Evolutionary conservation across 1,140 invertebrate species (phyloP).

Genomic region (Patella vulgata): DNA sequence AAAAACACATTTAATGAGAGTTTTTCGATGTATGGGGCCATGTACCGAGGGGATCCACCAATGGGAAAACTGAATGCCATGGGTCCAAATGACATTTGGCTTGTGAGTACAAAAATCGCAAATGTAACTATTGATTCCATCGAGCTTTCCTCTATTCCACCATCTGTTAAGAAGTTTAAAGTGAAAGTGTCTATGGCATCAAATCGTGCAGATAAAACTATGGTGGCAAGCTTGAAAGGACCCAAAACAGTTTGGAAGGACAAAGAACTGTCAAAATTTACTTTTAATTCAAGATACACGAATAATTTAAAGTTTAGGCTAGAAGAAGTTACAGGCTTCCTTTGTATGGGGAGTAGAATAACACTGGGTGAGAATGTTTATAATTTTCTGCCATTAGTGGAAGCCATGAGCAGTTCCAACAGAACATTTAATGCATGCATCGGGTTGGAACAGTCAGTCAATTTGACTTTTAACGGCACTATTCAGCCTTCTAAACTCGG

Average conservation of each 20-base stretch:
- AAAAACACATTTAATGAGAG: constrained; percentile 48
- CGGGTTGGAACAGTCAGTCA: neutral
- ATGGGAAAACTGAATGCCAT: constrained; percentile 38
- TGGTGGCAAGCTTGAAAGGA: constrained; percentile 32
- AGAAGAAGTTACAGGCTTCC: constrained; percentile 29
- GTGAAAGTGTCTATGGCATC: constrained; percentile 39
- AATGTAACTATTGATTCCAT: constrained; percentile 46
- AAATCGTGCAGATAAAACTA: constrained; percentile 38
- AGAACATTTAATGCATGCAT: constrained; percentile 1
- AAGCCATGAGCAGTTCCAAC: constrained; percentile 2
- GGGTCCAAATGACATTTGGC: constrained; percentile 27
- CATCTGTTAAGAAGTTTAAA: constrained; percentile 41
- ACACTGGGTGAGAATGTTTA: constrained; percentile 21
- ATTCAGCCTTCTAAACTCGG: constrained; percentile 20
- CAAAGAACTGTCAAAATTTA: constrained; percentile 20
- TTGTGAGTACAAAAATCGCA: constrained; percentile 50
- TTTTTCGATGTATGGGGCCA: constrained; percentile 57
- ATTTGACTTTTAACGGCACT: constrained; percentile 1
- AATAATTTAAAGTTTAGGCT: constrained; percentile 34
- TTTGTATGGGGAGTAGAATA: constrained; percentile 29
- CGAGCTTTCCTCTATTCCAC: constrained; percentile 45
- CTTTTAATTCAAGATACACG: constrained; percentile 26
- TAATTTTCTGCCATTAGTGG: constrained; percentile 20
- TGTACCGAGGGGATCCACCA: constrained; percentile 59
- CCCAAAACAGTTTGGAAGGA: constrained; percentile 36